Evolutionary conservation across 2,113 vertebrate species (phyloP), one percentile per base, ranked within the genome.

Genomic region (Pipa parva): DNA sequence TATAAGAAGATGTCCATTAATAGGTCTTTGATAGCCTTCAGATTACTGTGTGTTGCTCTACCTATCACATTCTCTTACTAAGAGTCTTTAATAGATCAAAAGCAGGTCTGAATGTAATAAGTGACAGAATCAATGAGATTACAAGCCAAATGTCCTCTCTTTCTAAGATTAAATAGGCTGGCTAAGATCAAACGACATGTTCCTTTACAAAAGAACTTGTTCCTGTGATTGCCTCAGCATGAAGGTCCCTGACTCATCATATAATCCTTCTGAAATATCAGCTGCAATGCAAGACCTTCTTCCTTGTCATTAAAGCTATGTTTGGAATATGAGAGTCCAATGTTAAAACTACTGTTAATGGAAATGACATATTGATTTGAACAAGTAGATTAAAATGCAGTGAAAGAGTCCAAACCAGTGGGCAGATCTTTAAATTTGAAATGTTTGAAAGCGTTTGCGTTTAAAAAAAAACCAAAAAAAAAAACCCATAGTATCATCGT

Each of bases 221-320:
- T 50, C 6, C 31, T 24, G 28, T 50, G 24, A 51, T 6, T 63
- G 20, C 22, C 12, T 49, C 45, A 9, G 42, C 8, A 26, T 49
- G 13, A 17, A 26, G 37, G 21, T 28, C n/a, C 10, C 10, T 52
- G 29, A 51, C 28, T 51, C 61, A 51, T 26, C 48, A 25, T 24
- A 51, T 63, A 37, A 63, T 51, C 22, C 28, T 29, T 48, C 20
- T 28, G 49, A 28, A 26, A 31, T 31, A 21, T 31, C 45, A n/a
- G 13, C 36, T 25, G 29, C 2, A 51, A 24, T 15, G 13, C 51
- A 63, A 25, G 29, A 25, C 15, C 6, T 51, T 9, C 60, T 50
- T n/a, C n/a, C n/a, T 46, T 63, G 60, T 29, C 60, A 63, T 63
- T 50, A 51, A 50, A 31, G 13, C 24, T 60, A 18, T 63, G 28